phyloP scores from a whole-genome alignment of 1,140 invertebrate genomes.

The Patella vulgata region DNA sequence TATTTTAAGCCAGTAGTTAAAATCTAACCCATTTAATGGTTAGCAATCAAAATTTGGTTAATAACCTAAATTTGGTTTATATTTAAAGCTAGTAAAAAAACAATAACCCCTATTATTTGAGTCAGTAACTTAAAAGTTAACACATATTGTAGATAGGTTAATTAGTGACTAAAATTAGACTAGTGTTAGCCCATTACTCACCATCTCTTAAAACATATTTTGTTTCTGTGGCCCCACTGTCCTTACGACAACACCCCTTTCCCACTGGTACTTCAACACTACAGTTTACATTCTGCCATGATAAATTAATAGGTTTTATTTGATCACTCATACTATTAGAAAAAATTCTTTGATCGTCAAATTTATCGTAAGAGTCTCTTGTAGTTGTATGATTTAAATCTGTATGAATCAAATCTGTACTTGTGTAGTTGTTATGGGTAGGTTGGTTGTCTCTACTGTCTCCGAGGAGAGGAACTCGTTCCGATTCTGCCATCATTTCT shows the following conservation, averaged over 20 bases:
- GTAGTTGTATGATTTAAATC: too few relatives aligned
- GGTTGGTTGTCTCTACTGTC: too few relatives aligned
- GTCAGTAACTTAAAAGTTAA: background rate
- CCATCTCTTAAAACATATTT: slow-evolving; percentile 62
- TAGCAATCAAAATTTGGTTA: background rate
- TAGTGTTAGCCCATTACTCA: slow-evolving; percentile 17
- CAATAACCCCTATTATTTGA: background rate
- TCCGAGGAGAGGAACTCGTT: too few relatives aligned
- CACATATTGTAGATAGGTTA: background rate
- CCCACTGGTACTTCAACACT: slow-evolving; percentile 71
- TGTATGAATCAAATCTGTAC: too few relatives aligned
- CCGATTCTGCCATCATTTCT: too few relatives aligned
- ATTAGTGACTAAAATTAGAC: background rate
- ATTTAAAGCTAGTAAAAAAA: background rate
- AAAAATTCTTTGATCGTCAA: too few relatives aligned
- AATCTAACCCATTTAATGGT: background rate
- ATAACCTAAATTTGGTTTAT: background rate
- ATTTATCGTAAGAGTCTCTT: too few relatives aligned
- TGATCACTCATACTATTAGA: slow-evolving; percentile 35
- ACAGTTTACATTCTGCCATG: slow-evolving; percentile 80
- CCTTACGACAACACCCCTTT: slow-evolving; percentile 41
- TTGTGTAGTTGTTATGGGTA: too few relatives aligned
- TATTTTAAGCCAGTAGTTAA: background rate
- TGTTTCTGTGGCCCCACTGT: slow-evolving; percentile 9
- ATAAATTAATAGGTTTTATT: slow-evolving; percentile 69